A percentile compares a stretch with the other conserved stretches of the same genome.
These are phyloP conservation scores for Brachyalestes nurse DNA, from an alignment of 2,797 vertebrate species.

Conservation along the genomic window DNA sequence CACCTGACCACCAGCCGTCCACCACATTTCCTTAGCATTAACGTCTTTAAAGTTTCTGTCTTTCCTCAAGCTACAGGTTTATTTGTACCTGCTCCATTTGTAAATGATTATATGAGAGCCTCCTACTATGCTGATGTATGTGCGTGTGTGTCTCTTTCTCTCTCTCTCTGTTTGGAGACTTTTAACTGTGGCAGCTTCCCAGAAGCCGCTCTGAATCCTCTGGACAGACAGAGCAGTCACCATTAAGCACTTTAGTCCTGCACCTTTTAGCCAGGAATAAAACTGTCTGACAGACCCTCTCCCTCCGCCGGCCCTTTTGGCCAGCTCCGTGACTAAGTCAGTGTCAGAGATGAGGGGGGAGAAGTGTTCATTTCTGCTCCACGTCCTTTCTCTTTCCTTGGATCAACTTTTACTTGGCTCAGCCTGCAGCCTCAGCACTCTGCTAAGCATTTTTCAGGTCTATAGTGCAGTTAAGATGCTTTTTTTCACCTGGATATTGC, in stretches of 20 bases:
- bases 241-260: slow-evolving; percentile 67
- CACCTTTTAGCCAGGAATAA: slow-evolving; percentile 62
- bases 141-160: slow-evolving; percentile 54
- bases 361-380: slow-evolving; percentile 27
- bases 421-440: slow-evolving; percentile 1
- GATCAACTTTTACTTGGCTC: slow-evolving; percentile 47
- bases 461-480: slow-evolving; percentile 15
- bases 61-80: not conserved
- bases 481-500: slow-evolving; percentile 2
- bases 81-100: slow-evolving; percentile 9
- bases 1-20: not conserved
- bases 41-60: not conserved
- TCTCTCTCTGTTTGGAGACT: slow-evolving; percentile 40
- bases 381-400: slow-evolving; percentile 30
- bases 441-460: slow-evolving; percentile 13
- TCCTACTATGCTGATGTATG: slow-evolving; percentile 12
- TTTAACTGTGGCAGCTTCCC: slow-evolving; percentile 74
- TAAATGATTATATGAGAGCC: slow-evolving; percentile 35
- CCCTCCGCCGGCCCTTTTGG: slow-evolving; percentile 14
- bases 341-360: slow-evolving; percentile 37
- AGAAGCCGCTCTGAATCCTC: slow-evolving; percentile 59
- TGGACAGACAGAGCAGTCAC: slow-evolving; percentile 70
- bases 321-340: slow-evolving; percentile 13
- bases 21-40: not conserved
- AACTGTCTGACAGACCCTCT: slow-evolving; percentile 29